These are phyloP conservation scores for Trematocara variabile DNA, from an alignment of 2,113 vertebrate genomes.

Conservation along the genomic window DNA sequence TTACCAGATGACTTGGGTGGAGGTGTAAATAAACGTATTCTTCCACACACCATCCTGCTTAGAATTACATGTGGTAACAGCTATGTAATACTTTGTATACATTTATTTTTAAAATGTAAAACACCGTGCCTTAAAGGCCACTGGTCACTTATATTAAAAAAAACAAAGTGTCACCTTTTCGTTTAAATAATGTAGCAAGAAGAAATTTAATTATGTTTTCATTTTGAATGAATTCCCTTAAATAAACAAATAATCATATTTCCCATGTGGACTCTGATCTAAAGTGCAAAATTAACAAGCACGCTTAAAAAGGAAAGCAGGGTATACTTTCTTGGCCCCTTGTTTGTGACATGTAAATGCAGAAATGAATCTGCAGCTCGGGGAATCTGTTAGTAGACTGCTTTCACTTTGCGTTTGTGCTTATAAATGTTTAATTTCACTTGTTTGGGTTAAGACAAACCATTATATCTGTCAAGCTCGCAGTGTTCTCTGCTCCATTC, in stretches of 20 bases:
- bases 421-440: neutral
- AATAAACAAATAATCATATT: neutral
- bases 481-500: neutral
- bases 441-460: neutral
- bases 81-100: neutral
- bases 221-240: neutral
- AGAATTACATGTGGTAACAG: neutral
- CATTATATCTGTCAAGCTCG: neutral
- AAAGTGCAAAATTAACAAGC: neutral
- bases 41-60: neutral
- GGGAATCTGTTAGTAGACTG: neutral
- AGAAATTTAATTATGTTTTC: neutral
- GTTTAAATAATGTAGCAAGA: neutral
- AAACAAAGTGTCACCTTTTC: neutral
- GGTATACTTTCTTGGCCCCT: neutral
- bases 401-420: neutral
- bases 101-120: neutral
- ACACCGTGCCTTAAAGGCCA: neutral
- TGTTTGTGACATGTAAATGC: neutral
- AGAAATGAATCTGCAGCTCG: slow-evolving; percentile 3
- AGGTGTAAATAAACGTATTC: neutral
- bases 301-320: neutral
- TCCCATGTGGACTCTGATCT: fast-evolving
- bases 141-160: neutral
- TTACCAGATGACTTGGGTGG: neutral